Evolutionary conservation across 2,888 invertebrate species (phyloP).

Genomic region (Dastarcus helophoroides): DNA sequence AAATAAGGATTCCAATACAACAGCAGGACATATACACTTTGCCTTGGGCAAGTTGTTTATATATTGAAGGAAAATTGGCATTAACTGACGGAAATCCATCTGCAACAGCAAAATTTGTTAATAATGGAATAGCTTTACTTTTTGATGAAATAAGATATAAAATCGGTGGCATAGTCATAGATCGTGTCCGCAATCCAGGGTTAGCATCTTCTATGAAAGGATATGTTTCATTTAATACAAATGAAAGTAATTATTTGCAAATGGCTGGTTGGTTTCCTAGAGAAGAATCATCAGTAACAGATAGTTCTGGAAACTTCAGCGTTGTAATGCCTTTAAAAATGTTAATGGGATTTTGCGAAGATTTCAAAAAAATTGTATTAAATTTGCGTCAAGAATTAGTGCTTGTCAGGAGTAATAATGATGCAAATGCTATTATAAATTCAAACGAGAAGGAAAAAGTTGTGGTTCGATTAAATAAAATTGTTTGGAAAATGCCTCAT

Average conservation of each 20-base stretch:
- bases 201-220: too few species aligned
- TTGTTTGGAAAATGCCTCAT: conserved; percentile 3
- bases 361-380: conserved; percentile 11
- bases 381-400: conserved; percentile 31
- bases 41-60: conserved; percentile 3
- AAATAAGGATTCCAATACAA: conserved; percentile 1
- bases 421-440: conserved; percentile 15
- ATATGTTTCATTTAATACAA: conserved; percentile 6
- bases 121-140: conserved; percentile 7
- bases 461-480: conserved; percentile 4
- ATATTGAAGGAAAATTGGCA: conserved; percentile 8
- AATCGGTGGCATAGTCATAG: conserved; percentile 5
- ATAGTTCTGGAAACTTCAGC: conserved; percentile 12
- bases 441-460: neutral
- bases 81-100: neutral
- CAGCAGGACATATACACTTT: conserved; percentile 3
- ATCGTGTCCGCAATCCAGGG: conserved; percentile 6
- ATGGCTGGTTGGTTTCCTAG: conserved; percentile 9
- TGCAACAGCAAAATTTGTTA: conserved; percentile 8
- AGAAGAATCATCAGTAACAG: conserved; percentile 6
- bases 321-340: conserved; percentile 18
- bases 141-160: conserved; percentile 8
- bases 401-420: conserved; percentile 20
- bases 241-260: conserved; percentile 5
- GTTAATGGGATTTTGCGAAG: conserved; percentile 1